A percentile compares a stretch with the other conserved stretches of the same genome.
Evolutionary conservation across 2,113 vertebrate genomes (phyloP).

Genomic region (Scartelaos histophorus): DNA sequence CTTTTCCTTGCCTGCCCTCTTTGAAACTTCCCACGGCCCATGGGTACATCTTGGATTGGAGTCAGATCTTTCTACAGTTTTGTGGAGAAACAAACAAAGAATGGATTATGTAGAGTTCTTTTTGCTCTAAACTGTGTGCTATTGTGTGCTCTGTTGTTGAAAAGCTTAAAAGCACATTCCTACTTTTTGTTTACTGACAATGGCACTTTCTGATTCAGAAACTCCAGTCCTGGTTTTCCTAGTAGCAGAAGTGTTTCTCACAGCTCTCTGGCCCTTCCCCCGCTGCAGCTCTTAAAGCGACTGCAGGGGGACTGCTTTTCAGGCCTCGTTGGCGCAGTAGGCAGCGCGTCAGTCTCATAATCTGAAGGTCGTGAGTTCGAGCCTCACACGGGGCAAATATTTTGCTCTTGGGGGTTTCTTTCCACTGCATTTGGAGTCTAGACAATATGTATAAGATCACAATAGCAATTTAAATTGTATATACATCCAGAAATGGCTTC

Average conservation of each 20-base stretch:
- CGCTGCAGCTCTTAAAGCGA: slow-evolving; percentile 12
- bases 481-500: not conserved
- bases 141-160: not conserved
- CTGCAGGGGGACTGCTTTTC: fast-evolving
- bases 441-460: not conserved
- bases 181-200: too few species aligned
- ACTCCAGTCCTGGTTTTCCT: not conserved
- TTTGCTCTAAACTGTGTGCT: not conserved
- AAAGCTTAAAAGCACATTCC: not conserved
- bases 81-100: not conserved
- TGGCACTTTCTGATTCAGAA: too few species aligned
- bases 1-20: slow-evolving; percentile 37
- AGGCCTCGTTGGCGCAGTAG: slow-evolving; percentile 68
- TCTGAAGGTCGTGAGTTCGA: slow-evolving; percentile 77
- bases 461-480: not conserved
- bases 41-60: not conserved
- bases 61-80: not conserved
- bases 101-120: not conserved
- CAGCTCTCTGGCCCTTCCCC: not conserved
- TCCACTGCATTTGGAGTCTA: not conserved
- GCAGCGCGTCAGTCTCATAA: slow-evolving; percentile 76
- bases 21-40: slow-evolving; percentile 65
- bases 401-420: slow-evolving; percentile 3
- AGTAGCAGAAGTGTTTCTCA: not conserved
- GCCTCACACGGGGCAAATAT: slow-evolving; percentile 68